phyloP scores from a whole-genome alignment of 2,113 vertebrate species.

The Phalacrocorax carbo region DNA sequence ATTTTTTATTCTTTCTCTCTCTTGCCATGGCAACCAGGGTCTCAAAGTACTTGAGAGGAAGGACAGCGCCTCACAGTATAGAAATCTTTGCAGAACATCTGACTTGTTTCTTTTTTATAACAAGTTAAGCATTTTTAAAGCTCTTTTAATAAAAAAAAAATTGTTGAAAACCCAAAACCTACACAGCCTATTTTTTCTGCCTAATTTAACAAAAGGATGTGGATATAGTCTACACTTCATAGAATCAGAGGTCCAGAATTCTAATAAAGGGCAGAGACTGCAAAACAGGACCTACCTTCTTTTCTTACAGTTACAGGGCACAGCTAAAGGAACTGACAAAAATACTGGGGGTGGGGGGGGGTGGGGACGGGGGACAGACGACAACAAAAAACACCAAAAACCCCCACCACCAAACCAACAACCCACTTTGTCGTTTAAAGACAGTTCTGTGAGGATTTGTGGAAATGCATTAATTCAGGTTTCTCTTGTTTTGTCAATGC shows the following conservation, averaged over 20 bases:
- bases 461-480: background rate
- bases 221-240: background rate
- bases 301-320: background rate
- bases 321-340: background rate
- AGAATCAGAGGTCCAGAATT: background rate
- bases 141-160: background rate
- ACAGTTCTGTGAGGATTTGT: background rate
- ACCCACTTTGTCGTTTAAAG: background rate
- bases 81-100: background rate
- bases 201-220: background rate
- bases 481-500: background rate
- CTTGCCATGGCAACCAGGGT: conserved; percentile 61
- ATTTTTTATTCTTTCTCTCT: conserved; percentile 43
- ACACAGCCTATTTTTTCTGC: background rate
- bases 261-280: background rate
- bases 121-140: background rate
- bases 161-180: background rate
- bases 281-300: background rate
- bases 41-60: conserved; percentile 3
- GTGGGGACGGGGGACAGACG: too few species aligned
- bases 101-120: background rate
- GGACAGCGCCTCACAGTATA: background rate
- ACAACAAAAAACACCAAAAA: too few species aligned
- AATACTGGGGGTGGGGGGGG: background rate
- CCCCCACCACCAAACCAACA: too few species aligned